Evolutionary conservation across 2,888 invertebrate species (phyloP).

Genomic region (Hololepta plana): DNA sequence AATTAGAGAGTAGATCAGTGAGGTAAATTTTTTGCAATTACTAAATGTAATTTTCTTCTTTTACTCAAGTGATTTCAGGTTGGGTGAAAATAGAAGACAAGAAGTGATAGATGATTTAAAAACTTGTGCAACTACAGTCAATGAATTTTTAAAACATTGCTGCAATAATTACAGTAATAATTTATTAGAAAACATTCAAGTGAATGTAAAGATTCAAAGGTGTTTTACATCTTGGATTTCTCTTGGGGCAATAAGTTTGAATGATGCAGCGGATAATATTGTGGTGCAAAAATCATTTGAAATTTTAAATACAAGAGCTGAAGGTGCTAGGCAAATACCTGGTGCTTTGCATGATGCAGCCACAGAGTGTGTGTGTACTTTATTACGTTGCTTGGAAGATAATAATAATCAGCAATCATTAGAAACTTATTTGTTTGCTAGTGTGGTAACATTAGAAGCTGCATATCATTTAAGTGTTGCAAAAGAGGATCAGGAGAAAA

Average conservation of each 20-base stretch:
- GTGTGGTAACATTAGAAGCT: conserved; percentile 61
- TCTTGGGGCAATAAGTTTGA: conserved; percentile 61
- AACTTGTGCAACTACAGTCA: conserved; percentile 54
- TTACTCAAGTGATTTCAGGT: conserved; percentile 16
- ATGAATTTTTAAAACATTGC: conserved; percentile 64
- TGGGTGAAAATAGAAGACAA: conserved; percentile 82
- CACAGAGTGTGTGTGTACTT: conserved; percentile 74
- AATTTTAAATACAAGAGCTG: conserved; percentile 42
- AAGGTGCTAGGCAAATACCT: too few relatives aligned
- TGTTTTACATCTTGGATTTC: conserved; percentile 89
- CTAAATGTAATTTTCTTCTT: neutral
- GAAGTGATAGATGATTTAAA: conserved; percentile 69
- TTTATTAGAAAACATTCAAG: conserved; percentile 44
- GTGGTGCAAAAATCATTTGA: conserved; percentile 57
- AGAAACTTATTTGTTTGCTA: conserved; percentile 65
- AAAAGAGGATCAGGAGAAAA: conserved; percentile 86
- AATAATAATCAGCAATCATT: conserved; percentile 53
- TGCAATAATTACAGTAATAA: conserved; percentile 45
- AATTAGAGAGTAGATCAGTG: conserved; percentile 66
- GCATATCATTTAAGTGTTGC: conserved; percentile 84
- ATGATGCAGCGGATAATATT: conserved; percentile 52
- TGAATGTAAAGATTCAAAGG: conserved; percentile 55
- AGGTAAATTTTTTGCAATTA: conserved; percentile 23
- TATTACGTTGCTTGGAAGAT: conserved; percentile 67
- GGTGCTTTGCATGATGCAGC: conserved; percentile 66